Evolutionary conservation across 2,113 vertebrate species (phyloP).

Genomic region (Micronycteris hirsuta): DNA sequence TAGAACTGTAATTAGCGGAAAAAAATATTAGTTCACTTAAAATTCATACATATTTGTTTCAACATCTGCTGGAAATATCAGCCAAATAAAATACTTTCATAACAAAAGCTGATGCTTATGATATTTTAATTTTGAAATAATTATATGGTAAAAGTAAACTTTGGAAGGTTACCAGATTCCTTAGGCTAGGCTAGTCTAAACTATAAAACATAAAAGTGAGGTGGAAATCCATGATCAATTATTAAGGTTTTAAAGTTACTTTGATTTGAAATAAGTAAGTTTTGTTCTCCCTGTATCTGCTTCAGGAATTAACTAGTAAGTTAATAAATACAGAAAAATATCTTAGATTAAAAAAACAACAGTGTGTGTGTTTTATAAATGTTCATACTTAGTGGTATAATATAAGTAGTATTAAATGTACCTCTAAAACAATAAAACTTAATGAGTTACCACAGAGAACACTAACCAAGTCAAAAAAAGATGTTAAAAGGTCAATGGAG

Average conservation of each 20-base stretch:
- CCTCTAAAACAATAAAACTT: slow-evolving; percentile 8
- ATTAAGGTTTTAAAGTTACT: neutral
- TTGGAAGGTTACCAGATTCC: neutral
- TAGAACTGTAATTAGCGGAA: neutral
- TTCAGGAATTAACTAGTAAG: neutral
- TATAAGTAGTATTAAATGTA: neutral
- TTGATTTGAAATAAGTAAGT: neutral
- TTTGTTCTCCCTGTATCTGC: neutral
- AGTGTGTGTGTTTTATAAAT: neutral
- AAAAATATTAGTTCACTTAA: slow-evolving; percentile 12
- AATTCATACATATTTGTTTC: slow-evolving; percentile 26
- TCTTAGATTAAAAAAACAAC: neutral
- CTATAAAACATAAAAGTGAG: neutral
- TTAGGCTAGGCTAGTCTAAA: neutral
- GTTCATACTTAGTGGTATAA: neutral
- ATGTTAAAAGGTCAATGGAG: neutral
- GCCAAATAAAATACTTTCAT: slow-evolving; percentile 3
- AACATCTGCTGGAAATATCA: slow-evolving; percentile 1
- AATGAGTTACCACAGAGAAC: neutral
- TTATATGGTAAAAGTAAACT: slow-evolving; percentile 1
- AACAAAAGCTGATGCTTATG: neutral
- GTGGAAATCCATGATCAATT: neutral
- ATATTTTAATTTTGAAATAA: slow-evolving; percentile 1
- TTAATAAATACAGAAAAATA: neutral
- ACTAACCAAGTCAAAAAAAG: neutral